Conservation (phyloP, 2,888 invertebrate species). For the Pristionchus japonicus region DNA sequence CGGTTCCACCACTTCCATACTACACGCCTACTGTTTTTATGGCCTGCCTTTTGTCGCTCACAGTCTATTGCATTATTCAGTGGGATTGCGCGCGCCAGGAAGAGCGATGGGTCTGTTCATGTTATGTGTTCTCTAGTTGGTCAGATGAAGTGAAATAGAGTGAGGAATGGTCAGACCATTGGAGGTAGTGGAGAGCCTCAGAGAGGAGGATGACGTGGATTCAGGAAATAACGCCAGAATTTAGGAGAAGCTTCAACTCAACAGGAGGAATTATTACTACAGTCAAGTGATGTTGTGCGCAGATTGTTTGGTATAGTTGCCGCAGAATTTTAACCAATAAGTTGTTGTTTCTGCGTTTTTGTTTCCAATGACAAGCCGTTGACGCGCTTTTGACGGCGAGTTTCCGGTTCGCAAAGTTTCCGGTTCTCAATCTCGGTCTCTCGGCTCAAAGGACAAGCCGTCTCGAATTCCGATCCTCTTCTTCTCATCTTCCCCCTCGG, state of each 20-base stretch:
- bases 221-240: too few species aligned
- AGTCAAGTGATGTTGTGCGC: too few species aligned
- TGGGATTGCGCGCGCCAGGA: neutral
- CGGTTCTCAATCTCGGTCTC: neutral
- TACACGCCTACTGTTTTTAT: constrained; percentile 7
- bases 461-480: neutral
- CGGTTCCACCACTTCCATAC: neutral
- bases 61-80: constrained; percentile 35
- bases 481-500: constrained; percentile 26
- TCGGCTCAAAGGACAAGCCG: constrained; percentile 8
- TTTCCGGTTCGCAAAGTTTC: too few species aligned
- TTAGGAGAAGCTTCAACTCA: too few species aligned
- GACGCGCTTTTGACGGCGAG: neutral
- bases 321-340: too few species aligned
- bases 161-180: too few species aligned
- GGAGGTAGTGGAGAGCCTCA: neutral
- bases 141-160: too few species aligned
- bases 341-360: too few species aligned
- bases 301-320: too few species aligned
- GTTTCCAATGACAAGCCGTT: too few species aligned
- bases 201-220: neutral
- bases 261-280: too few species aligned
- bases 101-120: neutral
- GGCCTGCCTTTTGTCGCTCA: neutral
- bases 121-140: neutral